Base-by-base conservation (phyloP, 2,888 invertebrate species). In the Eupsilia transversa region DNA sequence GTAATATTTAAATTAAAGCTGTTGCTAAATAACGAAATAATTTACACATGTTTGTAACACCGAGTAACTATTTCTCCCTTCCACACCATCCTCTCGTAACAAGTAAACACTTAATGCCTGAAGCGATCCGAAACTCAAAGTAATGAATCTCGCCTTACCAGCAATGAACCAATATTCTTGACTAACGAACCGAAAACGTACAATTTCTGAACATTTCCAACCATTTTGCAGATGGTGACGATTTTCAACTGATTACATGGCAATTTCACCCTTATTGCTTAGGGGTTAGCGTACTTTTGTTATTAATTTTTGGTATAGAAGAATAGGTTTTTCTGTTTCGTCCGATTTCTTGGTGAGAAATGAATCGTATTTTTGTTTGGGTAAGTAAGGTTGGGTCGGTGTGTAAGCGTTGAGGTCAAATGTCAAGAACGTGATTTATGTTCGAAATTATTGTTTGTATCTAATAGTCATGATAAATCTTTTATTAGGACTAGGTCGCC, bases 141-240 rank as follows among this genome's bases (percentile, higher is more conserved):
- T 91, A 92, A 93, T 91, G 92, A 92, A 92, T 92, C 89, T 88
- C 84, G 80, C 80, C 84, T 83, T 82, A 88, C 90, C 91, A 88
- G 92, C 93, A 92, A 91, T 91, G 92, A 91, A 92, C 92, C 93
- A 93, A 92, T 93, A 93, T 94, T 93, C 91, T 86, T 86, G 88
- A 86, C 88, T 94, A 93, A 93, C 93, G 94, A 93, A 93, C 91
- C 92, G 92, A 88, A 87, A 91, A 89, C 88, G 88, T 90, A 91
- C 93, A 93, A 93, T 93, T 93, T 92, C 92, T 88, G 89, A 87
- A 87, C 89, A 87, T 88, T 89, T 89, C 89, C 89, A 88, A 88
- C 90, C 89, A 88, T 91, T 92, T 90, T 89, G 89, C 94, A 93
- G 94, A 93, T 93, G 87, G 93, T 92, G 92, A 94, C 93, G 91